phyloP scores from a whole-genome alignment of 1,140 invertebrate genomes.

The Marisa cornuarietis region DNA sequence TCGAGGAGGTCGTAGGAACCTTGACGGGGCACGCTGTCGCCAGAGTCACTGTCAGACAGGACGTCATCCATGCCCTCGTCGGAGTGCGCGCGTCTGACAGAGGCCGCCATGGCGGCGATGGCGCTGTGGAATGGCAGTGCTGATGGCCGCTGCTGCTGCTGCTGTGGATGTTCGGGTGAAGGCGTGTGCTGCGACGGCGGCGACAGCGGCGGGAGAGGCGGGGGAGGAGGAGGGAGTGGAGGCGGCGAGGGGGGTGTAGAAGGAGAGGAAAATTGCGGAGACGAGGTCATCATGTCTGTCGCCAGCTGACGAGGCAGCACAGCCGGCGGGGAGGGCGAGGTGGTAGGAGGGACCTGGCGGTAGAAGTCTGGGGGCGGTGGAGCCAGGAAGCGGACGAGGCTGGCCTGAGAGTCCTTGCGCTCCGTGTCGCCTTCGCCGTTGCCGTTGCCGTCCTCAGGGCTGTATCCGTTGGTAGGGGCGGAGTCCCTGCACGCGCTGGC shows the following conservation, averaged over 20 bases:
- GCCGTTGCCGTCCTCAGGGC: not conserved
- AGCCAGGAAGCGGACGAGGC: constrained; percentile 20
- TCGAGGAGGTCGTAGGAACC: constrained; percentile 39
- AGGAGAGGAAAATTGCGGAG: not conserved
- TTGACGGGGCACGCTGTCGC: constrained; percentile 24
- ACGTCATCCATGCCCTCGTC: constrained; percentile 25
- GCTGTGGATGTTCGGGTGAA: not conserved
- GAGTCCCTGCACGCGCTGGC: constrained; percentile 6
- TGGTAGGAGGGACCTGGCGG: not conserved
- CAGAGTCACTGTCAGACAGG: constrained; percentile 25
- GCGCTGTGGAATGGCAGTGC: constrained; percentile 6
- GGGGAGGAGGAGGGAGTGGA: not conserved
- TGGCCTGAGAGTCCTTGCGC: constrained; percentile 17
- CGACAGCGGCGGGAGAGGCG: not conserved
- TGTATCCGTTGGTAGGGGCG: not conserved
- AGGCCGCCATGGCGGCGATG: not conserved
- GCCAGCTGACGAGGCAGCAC: not conserved
- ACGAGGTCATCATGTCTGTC: not conserved
- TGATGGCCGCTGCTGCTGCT: not conserved
- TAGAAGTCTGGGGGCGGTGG: constrained; percentile 4
- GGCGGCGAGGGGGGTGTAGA: not conserved
- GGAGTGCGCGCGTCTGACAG: not conserved
- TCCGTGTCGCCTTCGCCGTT: not conserved
- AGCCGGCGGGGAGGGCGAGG: not conserved
- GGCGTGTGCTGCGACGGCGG: not conserved